phyloP scores from a whole-genome alignment of 2,797 vertebrate species.

The Sebastes cheni region DNA sequence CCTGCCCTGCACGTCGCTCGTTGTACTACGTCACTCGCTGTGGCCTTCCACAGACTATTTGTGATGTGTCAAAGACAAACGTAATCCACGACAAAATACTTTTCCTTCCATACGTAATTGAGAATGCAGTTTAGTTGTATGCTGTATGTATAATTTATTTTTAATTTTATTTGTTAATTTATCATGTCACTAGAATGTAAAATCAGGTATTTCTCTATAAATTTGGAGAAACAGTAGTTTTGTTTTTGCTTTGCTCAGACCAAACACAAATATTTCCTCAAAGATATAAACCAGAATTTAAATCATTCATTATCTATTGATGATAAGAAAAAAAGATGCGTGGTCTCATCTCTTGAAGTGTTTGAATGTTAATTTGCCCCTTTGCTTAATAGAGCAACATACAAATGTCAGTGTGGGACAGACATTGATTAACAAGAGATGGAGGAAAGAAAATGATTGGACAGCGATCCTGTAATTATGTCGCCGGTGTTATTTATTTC shows the following conservation, averaged over 20 bases:
- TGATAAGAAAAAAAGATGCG: neutral
- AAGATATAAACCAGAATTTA: neutral
- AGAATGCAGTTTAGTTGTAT: too few species aligned
- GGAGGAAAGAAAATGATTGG: constrained; percentile 14
- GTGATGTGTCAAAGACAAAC: too few species aligned
- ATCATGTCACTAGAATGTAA: neutral
- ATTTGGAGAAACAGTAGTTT: neutral
- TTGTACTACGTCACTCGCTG: too few species aligned
- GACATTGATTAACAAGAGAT: constrained; percentile 24
- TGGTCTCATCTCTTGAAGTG: neutral
- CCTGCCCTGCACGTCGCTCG: too few species aligned
- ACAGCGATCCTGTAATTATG: constrained; percentile 41
- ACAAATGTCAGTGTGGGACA: neutral
- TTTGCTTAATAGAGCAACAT: neutral
- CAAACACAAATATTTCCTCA: neutral
- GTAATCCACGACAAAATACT: too few species aligned
- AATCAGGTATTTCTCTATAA: neutral
- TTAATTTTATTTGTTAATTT: too few species aligned
- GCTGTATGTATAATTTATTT: too few species aligned
- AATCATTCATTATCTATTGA: neutral
- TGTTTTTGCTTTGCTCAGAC: neutral
- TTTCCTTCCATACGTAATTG: too few species aligned
- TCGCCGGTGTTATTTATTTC: constrained; percentile 31
- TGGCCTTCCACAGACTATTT: too few species aligned
- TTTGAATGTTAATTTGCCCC: neutral